Conservation (phyloP, 1,140 invertebrate species). For the Papilio xuthus region DNA sequence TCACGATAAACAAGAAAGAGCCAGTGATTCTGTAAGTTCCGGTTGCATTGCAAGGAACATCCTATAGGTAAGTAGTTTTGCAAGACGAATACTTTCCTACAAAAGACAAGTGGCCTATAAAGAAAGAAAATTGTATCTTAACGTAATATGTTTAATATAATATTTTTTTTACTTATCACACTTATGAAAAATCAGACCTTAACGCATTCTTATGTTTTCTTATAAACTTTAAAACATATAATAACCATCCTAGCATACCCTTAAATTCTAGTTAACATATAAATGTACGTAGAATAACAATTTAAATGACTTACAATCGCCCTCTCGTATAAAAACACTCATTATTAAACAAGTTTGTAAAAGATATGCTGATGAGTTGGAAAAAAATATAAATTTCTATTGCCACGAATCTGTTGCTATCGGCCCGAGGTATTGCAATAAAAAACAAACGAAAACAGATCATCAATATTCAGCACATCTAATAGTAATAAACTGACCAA, state of each 20-base stretch:
- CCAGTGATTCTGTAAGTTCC: not conserved
- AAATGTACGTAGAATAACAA: not conserved
- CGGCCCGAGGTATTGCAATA: slow-evolving; percentile 8
- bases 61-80: not conserved
- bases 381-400: slow-evolving; percentile 18
- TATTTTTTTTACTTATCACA: not conserved
- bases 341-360: slow-evolving; percentile 17
- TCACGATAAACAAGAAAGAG: not conserved
- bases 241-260: not conserved
- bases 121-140: no score
- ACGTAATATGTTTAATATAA: no score
- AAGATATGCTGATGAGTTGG: slow-evolving; percentile 5
- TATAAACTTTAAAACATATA: not conserved
- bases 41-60: not conserved
- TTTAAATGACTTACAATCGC: slow-evolving; percentile 10
- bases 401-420: slow-evolving; percentile 25
- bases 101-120: no score
- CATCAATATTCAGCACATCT: slow-evolving; percentile 32
- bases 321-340: slow-evolving; percentile 1
- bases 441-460: slow-evolving; percentile 21
- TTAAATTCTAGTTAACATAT: not conserved
- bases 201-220: no score
- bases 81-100: not conserved
- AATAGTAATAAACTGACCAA: slow-evolving; percentile 22
- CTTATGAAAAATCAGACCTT: no score